A percentile compares a stretch with the other conserved stretches of the same genome.
Conservation (phyloP, 2,888 invertebrate species). For the Deilephila porcellus region DNA sequence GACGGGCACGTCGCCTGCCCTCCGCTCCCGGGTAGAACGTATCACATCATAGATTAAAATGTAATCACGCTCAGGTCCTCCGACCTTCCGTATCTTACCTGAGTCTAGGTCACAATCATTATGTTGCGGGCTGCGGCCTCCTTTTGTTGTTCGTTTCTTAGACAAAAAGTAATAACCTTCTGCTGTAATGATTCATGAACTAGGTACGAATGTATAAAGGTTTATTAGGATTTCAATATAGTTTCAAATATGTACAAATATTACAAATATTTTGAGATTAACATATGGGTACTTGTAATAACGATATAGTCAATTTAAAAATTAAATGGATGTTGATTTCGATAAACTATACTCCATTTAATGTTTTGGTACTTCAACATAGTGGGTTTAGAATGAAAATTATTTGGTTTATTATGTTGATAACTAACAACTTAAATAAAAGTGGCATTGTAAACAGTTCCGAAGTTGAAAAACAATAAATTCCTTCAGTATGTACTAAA, state of each 20-base stretch:
- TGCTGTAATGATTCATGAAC: slow-evolving; percentile 5
- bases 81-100: slow-evolving; percentile 17
- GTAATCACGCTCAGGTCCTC: slow-evolving; percentile 34
- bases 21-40: slow-evolving; percentile 31
- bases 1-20: slow-evolving; percentile 57
- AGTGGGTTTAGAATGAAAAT: too few relatives aligned
- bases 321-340: too few relatives aligned
- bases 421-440: background rate
- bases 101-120: slow-evolving; percentile 23
- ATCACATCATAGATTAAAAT: slow-evolving; percentile 37
- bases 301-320: too few relatives aligned
- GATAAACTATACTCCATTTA: too few relatives aligned
- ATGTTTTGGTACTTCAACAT: too few relatives aligned
- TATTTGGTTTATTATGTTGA: too few relatives aligned
- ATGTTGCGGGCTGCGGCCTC: slow-evolving; percentile 8
- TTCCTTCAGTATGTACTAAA: background rate
- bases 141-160: slow-evolving; percentile 20
- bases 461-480: background rate
- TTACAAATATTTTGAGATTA: too few relatives aligned
- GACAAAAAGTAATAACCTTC: slow-evolving; percentile 17
- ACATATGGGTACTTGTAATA: too few relatives aligned
- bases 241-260: background rate
- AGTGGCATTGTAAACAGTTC: background rate
- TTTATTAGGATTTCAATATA: background rate
- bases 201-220: background rate